Percentiles rank a stretch among this genome's conserved stretches.
phyloP scores from a whole-genome alignment of 2,797 vertebrate genomes.

The Psittacula derbiana region DNA sequence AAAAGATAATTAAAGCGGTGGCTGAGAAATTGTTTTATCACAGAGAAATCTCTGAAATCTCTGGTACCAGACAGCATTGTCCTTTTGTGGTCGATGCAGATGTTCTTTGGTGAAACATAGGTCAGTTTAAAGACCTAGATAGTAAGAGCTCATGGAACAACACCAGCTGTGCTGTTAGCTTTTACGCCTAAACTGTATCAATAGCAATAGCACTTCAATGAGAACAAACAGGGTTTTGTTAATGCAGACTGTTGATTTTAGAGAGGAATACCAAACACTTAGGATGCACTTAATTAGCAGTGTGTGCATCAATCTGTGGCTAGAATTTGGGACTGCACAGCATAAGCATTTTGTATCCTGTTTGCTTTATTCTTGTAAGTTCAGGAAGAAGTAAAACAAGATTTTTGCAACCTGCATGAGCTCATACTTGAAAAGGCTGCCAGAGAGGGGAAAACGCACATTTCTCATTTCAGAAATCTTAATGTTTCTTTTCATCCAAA shows the following conservation, averaged over 20 bases:
- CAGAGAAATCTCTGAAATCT: not conserved
- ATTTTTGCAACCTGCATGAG: not conserved
- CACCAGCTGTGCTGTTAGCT: not conserved
- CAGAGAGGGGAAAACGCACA: not conserved
- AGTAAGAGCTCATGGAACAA: not conserved
- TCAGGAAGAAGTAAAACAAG: not conserved
- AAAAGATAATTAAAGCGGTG: not conserved
- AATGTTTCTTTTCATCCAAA: not conserved
- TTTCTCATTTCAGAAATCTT: not conserved
- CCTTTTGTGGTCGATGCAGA: not conserved
- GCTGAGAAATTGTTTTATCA: not conserved
- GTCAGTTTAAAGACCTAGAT: not conserved
- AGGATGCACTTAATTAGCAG: not conserved
- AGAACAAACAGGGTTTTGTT: not conserved
- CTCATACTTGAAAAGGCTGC: not conserved
- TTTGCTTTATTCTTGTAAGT: not conserved
- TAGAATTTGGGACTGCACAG: not conserved
- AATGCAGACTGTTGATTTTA: not conserved
- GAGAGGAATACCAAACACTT: not conserved
- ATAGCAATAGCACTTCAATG: not conserved
- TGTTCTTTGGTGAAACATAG: not conserved
- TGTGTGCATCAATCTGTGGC: not conserved
- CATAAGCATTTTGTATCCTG: not conserved
- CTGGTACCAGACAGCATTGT: not conserved
- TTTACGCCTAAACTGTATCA: not conserved